Evolutionary conservation across 2,113 vertebrate genomes (phyloP), one percentile per base, ranked within the genome.

Genomic region (Psittacus erithacus): DNA sequence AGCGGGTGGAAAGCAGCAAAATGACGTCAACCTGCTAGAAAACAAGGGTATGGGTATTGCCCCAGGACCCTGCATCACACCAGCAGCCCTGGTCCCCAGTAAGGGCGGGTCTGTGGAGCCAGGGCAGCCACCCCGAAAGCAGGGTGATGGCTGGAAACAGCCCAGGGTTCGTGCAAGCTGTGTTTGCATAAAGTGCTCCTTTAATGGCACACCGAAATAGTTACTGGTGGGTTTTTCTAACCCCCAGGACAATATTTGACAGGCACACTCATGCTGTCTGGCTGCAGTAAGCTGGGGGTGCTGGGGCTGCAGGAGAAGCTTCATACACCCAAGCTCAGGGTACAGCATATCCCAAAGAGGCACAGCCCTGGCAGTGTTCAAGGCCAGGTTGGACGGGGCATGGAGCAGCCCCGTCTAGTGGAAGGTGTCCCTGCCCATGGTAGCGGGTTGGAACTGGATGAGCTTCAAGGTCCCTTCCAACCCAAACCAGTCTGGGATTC

Each of bases 131-230:
- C 50, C 22, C 52, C 18, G 16, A 79, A 69, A 78, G 10, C 2
- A 0, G 7, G 7, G 16, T 6, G 64, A 57, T 0, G 2, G 11
- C 38, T 88, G 43, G 28, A 55, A 76, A 0, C 1, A 76, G 57
- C 71, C 24, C 67, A 44, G 31, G n/a, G 27, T 28, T 82, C 33
- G 49, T 5, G 1, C 0, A 0, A 76, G 27, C 22, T 35, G 12
- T 0, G 0, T 31, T 39, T 35, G 82, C 4, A 44, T 41, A 41
- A 63, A 69, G 15, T 3, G 19, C 53, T 25, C 64, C 59, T 60
- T 65, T 23, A 79, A 39, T 9, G 27, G 28, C 27, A 9, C 35
- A 63, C 27, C 39, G 35, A 25, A 63, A 80, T 0, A 8, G 17
- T 28, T n/a, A 7, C 7, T 12, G 18, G 33, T 53, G 68, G 71